These are phyloP conservation scores for Alectura lathami DNA, from an alignment of 2,113 vertebrate species.

Conservation along the genomic window DNA sequence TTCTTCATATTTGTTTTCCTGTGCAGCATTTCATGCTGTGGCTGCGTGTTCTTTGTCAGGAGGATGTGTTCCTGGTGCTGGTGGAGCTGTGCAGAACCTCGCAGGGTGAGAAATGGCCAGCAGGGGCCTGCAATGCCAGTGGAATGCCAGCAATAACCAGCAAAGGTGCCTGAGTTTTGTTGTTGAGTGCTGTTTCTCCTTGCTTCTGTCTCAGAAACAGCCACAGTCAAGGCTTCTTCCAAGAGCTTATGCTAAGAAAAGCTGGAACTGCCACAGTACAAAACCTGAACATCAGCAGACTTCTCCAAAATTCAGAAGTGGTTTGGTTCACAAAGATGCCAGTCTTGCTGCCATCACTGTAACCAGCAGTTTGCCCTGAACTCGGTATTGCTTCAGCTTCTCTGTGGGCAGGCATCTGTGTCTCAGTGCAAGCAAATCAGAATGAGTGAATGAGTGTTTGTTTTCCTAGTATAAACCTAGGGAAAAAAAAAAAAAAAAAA, in stretches of 20 bases:
- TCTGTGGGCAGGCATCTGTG: background rate
- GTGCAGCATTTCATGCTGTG: background rate
- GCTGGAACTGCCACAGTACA: background rate
- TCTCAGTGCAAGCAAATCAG: background rate
- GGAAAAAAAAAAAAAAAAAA: background rate
- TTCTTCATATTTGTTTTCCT: background rate
- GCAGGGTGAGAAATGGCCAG: background rate
- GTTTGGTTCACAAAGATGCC: background rate
- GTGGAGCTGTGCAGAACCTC: background rate
- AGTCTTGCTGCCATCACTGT: background rate
- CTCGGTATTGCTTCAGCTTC: accelerated
- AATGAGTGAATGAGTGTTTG: background rate
- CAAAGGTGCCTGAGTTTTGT: background rate
- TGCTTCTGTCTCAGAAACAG: background rate
- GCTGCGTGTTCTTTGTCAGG: background rate
- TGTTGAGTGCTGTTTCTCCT: background rate
- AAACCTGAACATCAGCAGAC: background rate
- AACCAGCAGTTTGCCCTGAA: background rate
- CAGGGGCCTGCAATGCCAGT: background rate
- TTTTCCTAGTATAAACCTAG: background rate
- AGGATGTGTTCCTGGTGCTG: background rate
- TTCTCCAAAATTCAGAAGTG: background rate
- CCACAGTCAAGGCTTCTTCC: background rate
- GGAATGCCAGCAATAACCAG: background rate
- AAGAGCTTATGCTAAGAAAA: background rate